A percentile compares a stretch with the other conserved stretches of the same genome.
Evolutionary conservation across 2,888 invertebrate species (phyloP).

Genomic region (Flexamia atlantica): DNA sequence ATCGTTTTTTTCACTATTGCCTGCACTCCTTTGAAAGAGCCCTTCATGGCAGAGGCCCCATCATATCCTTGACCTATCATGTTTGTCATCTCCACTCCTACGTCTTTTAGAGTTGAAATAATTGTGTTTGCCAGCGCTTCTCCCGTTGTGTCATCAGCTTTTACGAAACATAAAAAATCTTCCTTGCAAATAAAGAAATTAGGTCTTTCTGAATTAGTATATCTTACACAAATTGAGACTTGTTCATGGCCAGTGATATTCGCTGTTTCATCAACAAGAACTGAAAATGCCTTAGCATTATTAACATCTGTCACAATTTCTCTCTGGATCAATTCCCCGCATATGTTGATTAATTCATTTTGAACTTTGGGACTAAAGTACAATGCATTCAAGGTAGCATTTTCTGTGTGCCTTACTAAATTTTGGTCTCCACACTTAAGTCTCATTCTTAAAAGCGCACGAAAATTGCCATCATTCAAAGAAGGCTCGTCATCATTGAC

Average conservation of each 20-base stretch:
- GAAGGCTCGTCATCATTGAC: too few relatives aligned
- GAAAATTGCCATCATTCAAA: too few relatives aligned
- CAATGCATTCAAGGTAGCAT: neutral
- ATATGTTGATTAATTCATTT: slow-evolving; percentile 6
- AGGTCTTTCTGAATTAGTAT: neutral
- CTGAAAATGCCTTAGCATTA: slow-evolving; percentile 10
- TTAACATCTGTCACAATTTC: slow-evolving; percentile 1
- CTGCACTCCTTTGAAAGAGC: slow-evolving; percentile 29
- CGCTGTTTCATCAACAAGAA: slow-evolving; percentile 25
- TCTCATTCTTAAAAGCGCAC: too few relatives aligned
- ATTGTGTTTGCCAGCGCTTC: slow-evolving; percentile 6
- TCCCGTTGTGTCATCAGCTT: neutral
- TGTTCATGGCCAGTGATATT: neutral
- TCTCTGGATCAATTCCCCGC: neutral
- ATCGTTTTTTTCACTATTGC: neutral
- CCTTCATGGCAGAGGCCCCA: slow-evolving; percentile 41
- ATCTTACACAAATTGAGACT: slow-evolving; percentile 2
- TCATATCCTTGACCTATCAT: slow-evolving; percentile 9
- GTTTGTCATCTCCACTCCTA: neutral
- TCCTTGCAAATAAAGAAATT: slow-evolving; percentile 10
- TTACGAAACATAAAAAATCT: neutral
- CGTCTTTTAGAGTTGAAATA: neutral
- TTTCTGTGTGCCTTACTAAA: neutral
- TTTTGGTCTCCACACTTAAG: neutral
- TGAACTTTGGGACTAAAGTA: slow-evolving; percentile 12